Evolutionary conservation across 1,140 invertebrate species (phyloP), one percentile per base, ranked within the genome.

Genomic region (Trichoplusia ni): DNA sequence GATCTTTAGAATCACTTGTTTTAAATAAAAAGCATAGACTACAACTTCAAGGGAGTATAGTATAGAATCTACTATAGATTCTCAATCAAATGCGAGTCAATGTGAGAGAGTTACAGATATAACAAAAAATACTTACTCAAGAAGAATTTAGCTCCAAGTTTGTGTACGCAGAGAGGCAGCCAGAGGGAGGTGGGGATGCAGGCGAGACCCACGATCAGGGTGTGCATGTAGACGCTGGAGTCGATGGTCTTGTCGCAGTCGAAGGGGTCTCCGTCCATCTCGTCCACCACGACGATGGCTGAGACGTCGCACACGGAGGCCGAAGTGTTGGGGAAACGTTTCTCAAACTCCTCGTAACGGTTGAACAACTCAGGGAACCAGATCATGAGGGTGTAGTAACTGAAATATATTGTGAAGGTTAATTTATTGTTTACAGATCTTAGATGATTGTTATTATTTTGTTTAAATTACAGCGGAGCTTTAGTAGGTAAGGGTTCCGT

Each of bases 301-400:
- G 94, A 94, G 0, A 95, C 94, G 69, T 95, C 94, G 76, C 95
- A 95, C 3, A 95, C 94, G 0, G 94, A 94, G 0, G 94, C 93
- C 1, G 90, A 91, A 37, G 92, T 82, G 23, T 92, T 93, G 0
- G 94, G 94, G 92, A 94, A 90, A 0, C 82, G 70, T 11, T 87
- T 77, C 71, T 95, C 94, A 77, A 93, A 95, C 44, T 94, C 92
- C 70, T 95, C 94, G 77, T 95, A 95, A 62, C 95, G 93, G 81
- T 93, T 92, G 86, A 95, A 96, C 69, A 96, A 86, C 79, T 96
- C 95, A 5, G 95, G 95, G 83, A 96, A 96, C 95, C 95, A 96
- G 62, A 96, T 93, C 95, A 96, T 96, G 1, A 96, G 87, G 1
- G 95, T 96, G 81, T 96, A 96, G 79, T 96, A 96, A 73, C 95